Evolutionary conservation across 2,797 vertebrate genomes (phyloP).

Genomic region (Tachyglossus aculeatus): DNA sequence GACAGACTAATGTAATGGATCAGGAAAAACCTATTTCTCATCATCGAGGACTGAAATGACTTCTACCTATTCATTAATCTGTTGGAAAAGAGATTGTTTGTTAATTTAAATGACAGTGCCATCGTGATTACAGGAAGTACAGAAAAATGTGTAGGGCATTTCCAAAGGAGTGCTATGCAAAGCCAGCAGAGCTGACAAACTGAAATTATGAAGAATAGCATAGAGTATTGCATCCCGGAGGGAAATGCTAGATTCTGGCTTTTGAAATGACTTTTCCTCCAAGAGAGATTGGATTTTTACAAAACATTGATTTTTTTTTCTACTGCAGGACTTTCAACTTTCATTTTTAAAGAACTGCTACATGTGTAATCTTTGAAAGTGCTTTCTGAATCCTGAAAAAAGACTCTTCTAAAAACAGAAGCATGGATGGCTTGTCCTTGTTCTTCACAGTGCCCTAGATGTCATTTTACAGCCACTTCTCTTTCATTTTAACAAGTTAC

Average conservation of each 20-base stretch:
- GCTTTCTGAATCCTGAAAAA: conserved; percentile 22
- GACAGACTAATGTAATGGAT: conserved; percentile 3
- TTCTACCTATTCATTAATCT: conserved; percentile 50
- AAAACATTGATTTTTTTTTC: conserved; percentile 11
- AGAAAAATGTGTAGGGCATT: neutral
- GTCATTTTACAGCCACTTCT: conserved; percentile 25
- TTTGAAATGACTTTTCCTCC: neutral
- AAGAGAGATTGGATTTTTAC: neutral
- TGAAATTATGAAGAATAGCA: neutral
- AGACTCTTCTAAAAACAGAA: conserved; percentile 5
- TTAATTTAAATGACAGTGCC: conserved; percentile 18
- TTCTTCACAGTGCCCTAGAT: conserved; percentile 27
- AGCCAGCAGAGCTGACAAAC: neutral
- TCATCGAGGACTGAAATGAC: conserved; percentile 30
- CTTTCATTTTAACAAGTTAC: conserved; percentile 37
- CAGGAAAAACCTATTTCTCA: conserved; percentile 32
- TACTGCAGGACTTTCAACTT: conserved; percentile 15
- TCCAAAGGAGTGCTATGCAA: conserved; percentile 10
- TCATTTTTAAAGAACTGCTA: conserved; percentile 24
- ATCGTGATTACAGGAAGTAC: conserved; percentile 10
- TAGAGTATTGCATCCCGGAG: neutral
- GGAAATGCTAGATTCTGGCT: neutral
- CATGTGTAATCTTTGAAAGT: conserved; percentile 15
- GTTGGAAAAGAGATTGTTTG: conserved; percentile 20
- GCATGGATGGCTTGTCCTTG: conserved; percentile 1